Base-by-base conservation (phyloP, 2,797 vertebrate genomes). In the Lutjanus campechanus region DNA sequence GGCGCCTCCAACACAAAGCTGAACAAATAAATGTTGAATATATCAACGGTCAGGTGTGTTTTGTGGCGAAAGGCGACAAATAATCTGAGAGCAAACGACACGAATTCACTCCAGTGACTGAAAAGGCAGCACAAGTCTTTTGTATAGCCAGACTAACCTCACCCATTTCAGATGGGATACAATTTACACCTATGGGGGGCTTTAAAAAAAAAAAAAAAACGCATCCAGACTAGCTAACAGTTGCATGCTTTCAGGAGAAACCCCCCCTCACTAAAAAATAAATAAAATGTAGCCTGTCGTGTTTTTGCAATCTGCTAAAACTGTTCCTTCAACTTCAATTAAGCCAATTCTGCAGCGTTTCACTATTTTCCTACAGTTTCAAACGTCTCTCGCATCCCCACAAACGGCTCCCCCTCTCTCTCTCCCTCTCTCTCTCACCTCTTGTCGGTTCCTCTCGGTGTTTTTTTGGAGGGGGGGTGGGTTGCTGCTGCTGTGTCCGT, bases 71-170 rank as follows among this genome's bases (percentile, higher is more conserved):
- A 68, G 51, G 60, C 59, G 67, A 86, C 70, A 76, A 68, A 49
- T n/a, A 64, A 67, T 51, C 29, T 20, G 20, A 49, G 54, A 58
- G 69, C 62, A 46, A 15, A 46, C 73, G 65, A 79, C 77, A 70
- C 64, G 29, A 19, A 81, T 66, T 54, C 25, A 64, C 47, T 56
- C 61, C 77, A 16, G 65, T 62, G 76, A 77, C 73, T 65, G 69
- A 50, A 54, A 68, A 72, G 79, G 77, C 62, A 68, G 73, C 79
- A 43, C 79, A 79, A 80, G 88, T 91, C 91, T 91, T 92, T 93
- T 92, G 89, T 91, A 83, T 25, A 76, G 41, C 44, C 80, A 72
- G 53, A 74, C 85, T 81, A 91, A 92, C 91, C 93, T 93, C 93
- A 93, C 91, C 92, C 93, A 84, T 88, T 89, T 86, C 74, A 73